phyloP scores from a whole-genome alignment of 1,140 invertebrate genomes.

The Nixonia krombeini region DNA sequence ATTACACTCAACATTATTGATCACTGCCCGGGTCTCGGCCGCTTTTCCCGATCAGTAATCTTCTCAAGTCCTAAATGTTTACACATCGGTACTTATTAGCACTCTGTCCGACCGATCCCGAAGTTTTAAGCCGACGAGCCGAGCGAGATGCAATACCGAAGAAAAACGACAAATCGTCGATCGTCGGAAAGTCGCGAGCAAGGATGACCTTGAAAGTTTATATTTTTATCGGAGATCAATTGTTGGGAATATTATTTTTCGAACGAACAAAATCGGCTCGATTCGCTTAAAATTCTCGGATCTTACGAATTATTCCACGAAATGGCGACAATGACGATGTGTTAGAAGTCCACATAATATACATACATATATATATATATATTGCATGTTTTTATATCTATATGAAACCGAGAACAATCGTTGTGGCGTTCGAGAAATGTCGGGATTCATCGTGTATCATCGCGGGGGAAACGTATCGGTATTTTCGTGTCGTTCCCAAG shows the following conservation, averaged over 20 bases:
- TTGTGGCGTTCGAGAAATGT: slow-evolving; percentile 25
- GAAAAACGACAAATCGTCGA: not conserved
- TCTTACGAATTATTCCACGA: slow-evolving; percentile 20
- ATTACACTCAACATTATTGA: slow-evolving; percentile 2
- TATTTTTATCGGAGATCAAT: not conserved
- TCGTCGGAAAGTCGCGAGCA: too few relatives aligned
- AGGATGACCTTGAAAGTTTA: too few relatives aligned
- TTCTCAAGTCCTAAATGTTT: slow-evolving; percentile 8
- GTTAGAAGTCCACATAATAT: slow-evolving; percentile 6
- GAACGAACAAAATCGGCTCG: slow-evolving; percentile 5
- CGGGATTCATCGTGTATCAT: slow-evolving; percentile 23
- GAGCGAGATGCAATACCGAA: not conserved
- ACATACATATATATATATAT: not conserved
- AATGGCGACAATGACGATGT: slow-evolving; percentile 6
- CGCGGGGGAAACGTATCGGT: not conserved
- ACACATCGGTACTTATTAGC: not conserved
- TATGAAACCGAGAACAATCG: slow-evolving; percentile 23
- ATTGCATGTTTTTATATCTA: slow-evolving; percentile 33
- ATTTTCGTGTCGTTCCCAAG: slow-evolving; percentile 19
- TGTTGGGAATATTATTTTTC: not conserved
- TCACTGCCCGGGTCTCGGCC: slow-evolving; percentile 8
- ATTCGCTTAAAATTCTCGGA: slow-evolving; percentile 21
- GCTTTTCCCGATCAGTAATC: slow-evolving; percentile 12
- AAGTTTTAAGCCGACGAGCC: not conserved
- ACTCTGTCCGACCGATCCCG: slow-evolving; percentile 1